Evolutionary conservation across 2,888 invertebrate species (phyloP).

Genomic region (Ochropleura leucogaster): DNA sequence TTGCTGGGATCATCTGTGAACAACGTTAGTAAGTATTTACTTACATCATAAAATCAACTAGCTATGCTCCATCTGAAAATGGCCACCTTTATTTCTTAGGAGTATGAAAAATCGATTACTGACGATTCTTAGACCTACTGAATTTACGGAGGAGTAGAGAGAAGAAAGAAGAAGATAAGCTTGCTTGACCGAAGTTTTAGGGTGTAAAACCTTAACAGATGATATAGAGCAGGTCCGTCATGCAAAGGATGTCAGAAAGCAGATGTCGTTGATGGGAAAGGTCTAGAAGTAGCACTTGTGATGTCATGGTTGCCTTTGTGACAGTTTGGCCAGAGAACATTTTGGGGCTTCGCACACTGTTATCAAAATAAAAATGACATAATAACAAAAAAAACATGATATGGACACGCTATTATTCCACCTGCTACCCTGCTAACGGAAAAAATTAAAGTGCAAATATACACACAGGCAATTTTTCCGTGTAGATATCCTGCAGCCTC

Average conservation of each 20-base stretch:
- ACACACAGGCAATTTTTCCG: conserved; percentile 93
- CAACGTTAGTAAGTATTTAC: background rate
- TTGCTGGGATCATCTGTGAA: conserved; percentile 94
- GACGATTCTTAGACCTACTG: too few species aligned
- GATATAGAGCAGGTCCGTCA: background rate
- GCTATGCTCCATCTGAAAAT: too few species aligned
- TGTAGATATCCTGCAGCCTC: conserved; percentile 93
- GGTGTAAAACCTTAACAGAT: background rate
- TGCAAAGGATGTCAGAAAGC: background rate
- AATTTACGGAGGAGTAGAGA: too few species aligned
- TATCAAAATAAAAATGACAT: background rate
- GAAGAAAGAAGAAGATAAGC: background rate
- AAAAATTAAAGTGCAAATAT: background rate
- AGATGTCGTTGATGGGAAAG: background rate
- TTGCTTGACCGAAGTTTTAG: background rate
- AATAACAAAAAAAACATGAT: background rate
- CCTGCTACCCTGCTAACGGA: background rate
- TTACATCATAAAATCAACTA: background rate
- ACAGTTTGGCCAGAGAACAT: background rate
- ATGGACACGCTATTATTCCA: background rate
- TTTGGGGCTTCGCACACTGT: background rate
- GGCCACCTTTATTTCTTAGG: too few species aligned
- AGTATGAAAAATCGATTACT: too few species aligned
- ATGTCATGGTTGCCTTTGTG: background rate
- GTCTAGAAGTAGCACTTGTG: background rate